phyloP scores from a whole-genome alignment of 2,113 vertebrate genomes.

The Suncus etruscus region DNA sequence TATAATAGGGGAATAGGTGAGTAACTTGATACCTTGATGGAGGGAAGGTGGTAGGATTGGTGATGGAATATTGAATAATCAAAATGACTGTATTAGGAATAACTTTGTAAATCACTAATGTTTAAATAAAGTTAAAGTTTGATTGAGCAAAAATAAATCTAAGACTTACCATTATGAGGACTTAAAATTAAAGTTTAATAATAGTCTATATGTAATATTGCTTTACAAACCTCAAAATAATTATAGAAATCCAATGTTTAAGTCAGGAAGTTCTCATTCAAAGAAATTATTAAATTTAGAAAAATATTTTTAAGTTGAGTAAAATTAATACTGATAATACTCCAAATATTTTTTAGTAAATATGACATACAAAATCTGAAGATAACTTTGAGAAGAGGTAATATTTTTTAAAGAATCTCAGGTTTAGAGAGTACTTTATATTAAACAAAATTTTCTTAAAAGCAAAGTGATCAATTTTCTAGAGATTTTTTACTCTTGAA shows the following conservation, averaged over 20 bases:
- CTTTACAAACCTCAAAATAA: conserved; percentile 79
- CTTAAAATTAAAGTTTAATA: conserved; percentile 76
- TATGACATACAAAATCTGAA: conserved; percentile 54
- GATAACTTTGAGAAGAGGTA: conserved; percentile 20
- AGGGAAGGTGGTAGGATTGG: too few species aligned
- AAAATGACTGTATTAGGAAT: too few species aligned
- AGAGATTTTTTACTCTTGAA: background rate
- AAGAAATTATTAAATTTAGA: conserved; percentile 30
- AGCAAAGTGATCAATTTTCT: background rate
- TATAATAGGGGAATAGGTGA: too few species aligned
- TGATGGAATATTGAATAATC: too few species aligned
- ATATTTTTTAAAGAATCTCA: conserved; percentile 40
- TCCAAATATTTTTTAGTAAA: conserved; percentile 57
- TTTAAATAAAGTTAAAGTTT: too few species aligned
- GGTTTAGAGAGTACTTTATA: background rate
- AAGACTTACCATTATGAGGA: conserved; percentile 57
- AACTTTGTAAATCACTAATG: too few species aligned
- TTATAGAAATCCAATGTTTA: conserved; percentile 80
- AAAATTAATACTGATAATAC: conserved; percentile 70
- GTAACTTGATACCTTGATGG: too few species aligned
- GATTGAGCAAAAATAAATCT: background rate
- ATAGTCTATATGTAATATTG: conserved; percentile 63
- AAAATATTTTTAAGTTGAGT: too few species aligned
- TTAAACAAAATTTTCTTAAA: background rate
- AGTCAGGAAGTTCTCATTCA: conserved; percentile 68